phyloP scores from a whole-genome alignment of 37 sponge, comb jelly and placozoan genomes.

The Amphimedon queenslandica region DNA sequence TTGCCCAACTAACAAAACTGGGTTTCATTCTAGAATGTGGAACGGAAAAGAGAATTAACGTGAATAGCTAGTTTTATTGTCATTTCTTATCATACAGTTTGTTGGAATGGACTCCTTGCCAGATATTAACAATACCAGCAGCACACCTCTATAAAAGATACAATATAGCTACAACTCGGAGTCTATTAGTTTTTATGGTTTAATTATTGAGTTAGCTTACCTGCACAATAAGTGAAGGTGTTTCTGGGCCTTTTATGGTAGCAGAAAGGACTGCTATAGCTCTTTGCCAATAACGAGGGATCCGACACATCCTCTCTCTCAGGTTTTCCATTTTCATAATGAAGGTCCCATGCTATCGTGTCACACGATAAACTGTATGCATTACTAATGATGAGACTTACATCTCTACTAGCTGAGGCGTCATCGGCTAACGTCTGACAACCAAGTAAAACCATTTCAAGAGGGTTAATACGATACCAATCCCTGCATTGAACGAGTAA shows the following conservation, averaged over 20 bases:
- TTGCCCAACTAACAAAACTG: too few species aligned
- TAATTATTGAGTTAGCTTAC: too few species aligned
- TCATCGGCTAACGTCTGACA: slow-evolving; percentile 31
- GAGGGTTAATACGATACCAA: slow-evolving; percentile 80
- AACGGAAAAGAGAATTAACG: too few species aligned
- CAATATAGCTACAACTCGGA: too few species aligned
- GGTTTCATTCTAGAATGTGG: too few species aligned
- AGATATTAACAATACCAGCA: too few species aligned
- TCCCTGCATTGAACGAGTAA: slow-evolving; percentile 61
- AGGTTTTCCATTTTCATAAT: slow-evolving; percentile 54
- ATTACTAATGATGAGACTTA: slow-evolving; percentile 12
- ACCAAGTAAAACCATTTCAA: slow-evolving; percentile 75
- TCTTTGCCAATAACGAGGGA: slow-evolving; percentile 61
- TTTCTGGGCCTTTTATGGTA: slow-evolving; percentile 16
- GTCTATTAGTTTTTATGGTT: too few species aligned
- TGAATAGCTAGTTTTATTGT: too few species aligned
- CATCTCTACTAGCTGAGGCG: slow-evolving; percentile 47
- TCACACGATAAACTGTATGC: background rate
- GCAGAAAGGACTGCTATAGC: slow-evolving; percentile 19
- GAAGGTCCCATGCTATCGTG: slow-evolving; percentile 60
- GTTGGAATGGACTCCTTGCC: too few species aligned
- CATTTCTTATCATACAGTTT: too few species aligned
- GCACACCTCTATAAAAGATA: too few species aligned
- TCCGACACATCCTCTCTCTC: slow-evolving; percentile 10
- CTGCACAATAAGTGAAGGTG: slow-evolving; percentile 36